Conservation (phyloP, 2,888 invertebrate genomes). For the Diloba caeruleocephala region DNA sequence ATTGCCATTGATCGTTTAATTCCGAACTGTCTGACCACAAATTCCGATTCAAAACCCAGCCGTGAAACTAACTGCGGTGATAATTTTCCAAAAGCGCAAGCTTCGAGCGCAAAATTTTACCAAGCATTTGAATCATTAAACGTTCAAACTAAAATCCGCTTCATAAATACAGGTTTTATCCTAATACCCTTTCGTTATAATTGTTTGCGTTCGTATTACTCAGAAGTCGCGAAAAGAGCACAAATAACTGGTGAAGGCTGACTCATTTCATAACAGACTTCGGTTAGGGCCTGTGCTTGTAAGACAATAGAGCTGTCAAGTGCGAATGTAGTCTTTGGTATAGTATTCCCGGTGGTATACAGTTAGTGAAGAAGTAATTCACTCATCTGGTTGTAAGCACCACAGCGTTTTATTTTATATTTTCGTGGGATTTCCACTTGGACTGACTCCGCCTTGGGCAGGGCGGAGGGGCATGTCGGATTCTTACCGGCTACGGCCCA, state of each 20-base stretch:
- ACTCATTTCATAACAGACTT: constrained; percentile 47
- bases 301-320: too few species aligned
- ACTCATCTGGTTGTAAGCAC: too few species aligned
- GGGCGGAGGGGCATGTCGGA: too few species aligned
- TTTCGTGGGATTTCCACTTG: too few species aligned
- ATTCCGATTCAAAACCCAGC: constrained; percentile 25
- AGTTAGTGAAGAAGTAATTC: too few species aligned
- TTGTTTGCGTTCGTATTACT: constrained; percentile 44
- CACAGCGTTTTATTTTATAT: too few species aligned
- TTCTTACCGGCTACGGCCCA: too few species aligned
- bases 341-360: too few species aligned
- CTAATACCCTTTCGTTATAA: constrained; percentile 49
- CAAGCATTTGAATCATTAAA: constrained; percentile 44
- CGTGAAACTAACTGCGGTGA: constrained; percentile 34
- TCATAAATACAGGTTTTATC: constrained; percentile 51
- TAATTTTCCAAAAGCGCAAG: constrained; percentile 37
- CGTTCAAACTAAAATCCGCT: constrained; percentile 49
- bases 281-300: constrained; percentile 29
- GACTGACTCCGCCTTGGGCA: too few species aligned
- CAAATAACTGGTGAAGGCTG: constrained; percentile 44
- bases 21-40: constrained; percentile 20
- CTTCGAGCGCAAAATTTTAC: constrained; percentile 31
- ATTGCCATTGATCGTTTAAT: constrained; percentile 14
- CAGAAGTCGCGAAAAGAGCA: constrained; percentile 45
- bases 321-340: too few species aligned